Conservation (phyloP, 2,113 vertebrate genomes). For the Pseudorasbora parva region DNA sequence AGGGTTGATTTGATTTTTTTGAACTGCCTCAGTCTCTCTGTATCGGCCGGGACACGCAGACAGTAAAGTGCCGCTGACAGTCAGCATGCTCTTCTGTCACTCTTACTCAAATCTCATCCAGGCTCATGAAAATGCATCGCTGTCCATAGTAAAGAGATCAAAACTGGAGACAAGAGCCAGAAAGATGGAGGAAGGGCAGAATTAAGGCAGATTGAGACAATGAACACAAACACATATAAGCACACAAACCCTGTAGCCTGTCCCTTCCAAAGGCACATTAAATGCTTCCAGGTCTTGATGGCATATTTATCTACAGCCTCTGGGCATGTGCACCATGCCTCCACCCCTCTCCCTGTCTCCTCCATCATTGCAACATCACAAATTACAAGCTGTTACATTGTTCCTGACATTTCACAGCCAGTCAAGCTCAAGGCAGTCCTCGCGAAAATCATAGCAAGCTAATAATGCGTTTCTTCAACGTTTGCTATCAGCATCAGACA, state of each 20-base stretch:
- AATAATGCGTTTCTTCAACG: conserved; percentile 81
- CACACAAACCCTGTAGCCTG: not conserved
- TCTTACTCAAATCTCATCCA: conserved; percentile 77
- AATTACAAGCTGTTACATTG: conserved; percentile 53
- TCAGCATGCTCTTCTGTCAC: conserved; percentile 81
- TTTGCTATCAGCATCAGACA: conserved; percentile 75
- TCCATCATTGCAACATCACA: conserved; percentile 22
- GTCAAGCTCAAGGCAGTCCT: conserved; percentile 79
- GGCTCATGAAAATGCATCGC: conserved; percentile 76
- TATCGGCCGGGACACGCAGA: conserved; percentile 72
- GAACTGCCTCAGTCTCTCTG: conserved; percentile 70
- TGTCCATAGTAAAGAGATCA: conserved; percentile 1
- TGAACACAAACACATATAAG: conserved; percentile 5
- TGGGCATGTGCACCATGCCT: not conserved
- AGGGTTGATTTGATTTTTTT: conserved; percentile 79
- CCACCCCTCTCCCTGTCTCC: conserved; percentile 6
- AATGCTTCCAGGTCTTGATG: conserved; percentile 49
- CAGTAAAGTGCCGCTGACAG: conserved; percentile 79
- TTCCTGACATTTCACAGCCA: conserved; percentile 79
- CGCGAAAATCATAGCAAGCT: conserved; percentile 83
- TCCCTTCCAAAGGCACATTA: conserved; percentile 41
- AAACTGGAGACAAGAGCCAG: conserved; percentile 12
- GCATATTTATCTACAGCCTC: conserved; percentile 44
- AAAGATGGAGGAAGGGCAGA: conserved; percentile 36
- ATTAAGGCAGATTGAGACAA: conserved; percentile 14